A percentile compares a stretch with the other conserved stretches of the same genome.
These are phyloP conservation scores for Plagodis pulveraria DNA, from an alignment of 2,888 invertebrate species.

Conservation along the genomic window DNA sequence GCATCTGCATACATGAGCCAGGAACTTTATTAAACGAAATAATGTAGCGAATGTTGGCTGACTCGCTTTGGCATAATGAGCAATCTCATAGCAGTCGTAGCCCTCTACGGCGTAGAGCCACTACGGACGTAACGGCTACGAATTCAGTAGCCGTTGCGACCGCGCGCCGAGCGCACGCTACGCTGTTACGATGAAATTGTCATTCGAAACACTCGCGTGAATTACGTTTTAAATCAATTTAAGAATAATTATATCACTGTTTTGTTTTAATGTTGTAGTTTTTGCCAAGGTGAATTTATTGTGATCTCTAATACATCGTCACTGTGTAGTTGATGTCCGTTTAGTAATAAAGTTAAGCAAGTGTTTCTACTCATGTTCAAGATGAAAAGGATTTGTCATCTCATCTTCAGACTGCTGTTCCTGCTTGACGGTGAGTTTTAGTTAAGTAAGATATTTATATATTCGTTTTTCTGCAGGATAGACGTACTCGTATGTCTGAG, in stretches of 20 bases:
- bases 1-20: constrained; percentile 42
- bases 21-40: constrained; percentile 69
- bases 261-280: constrained; percentile 4
- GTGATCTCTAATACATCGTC: constrained; percentile 27
- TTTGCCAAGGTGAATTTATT: constrained; percentile 23
- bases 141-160: constrained; percentile 44
- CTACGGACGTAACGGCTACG: constrained; percentile 33
- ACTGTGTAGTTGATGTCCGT: constrained; percentile 29
- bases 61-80: constrained; percentile 59
- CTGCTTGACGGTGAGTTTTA: constrained; percentile 69
- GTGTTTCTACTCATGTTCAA: constrained; percentile 57
- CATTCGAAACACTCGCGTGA: constrained; percentile 11
- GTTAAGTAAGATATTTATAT: neutral
- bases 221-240: constrained; percentile 4
- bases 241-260: neutral
- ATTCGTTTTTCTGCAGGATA: too few species aligned
- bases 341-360: constrained; percentile 37
- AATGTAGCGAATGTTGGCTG: constrained; percentile 59
- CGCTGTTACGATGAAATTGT: constrained; percentile 21
- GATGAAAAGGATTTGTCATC: constrained; percentile 78
- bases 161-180: constrained; percentile 45
- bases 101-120: constrained; percentile 37
- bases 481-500: too few species aligned
- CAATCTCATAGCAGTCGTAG: constrained; percentile 58
- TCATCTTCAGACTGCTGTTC: constrained; percentile 72